Percentiles rank a stretch among this genome's conserved stretches.
Evolutionary conservation across 2,797 vertebrate genomes (phyloP).

Genomic region (Betta splendens): DNA sequence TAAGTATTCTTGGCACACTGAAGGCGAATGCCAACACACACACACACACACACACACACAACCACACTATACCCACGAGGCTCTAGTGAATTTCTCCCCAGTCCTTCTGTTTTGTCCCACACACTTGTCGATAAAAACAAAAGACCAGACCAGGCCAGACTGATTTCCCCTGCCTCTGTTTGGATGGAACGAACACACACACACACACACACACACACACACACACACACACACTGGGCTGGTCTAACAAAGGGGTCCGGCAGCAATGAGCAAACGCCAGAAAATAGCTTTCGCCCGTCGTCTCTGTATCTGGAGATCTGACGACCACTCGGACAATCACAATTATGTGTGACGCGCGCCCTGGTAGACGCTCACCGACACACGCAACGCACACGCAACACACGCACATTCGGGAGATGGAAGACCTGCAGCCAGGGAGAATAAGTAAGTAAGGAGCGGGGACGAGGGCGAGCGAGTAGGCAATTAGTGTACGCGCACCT

Average conservation of each 20-base stretch:
- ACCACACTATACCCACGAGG: no score
- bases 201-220: constrained; percentile 29
- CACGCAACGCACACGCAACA: constrained; percentile 36
- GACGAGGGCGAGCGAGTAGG: constrained; percentile 29
- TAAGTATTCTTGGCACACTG: constrained; percentile 38
- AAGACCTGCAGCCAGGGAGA: constrained; percentile 47
- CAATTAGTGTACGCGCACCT: constrained; percentile 16
- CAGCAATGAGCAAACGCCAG: constrained; percentile 64
- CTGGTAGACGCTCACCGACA: constrained; percentile 23
- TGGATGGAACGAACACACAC: constrained; percentile 25
- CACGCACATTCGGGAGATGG: constrained; percentile 63
- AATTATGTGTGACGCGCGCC: constrained; percentile 8
- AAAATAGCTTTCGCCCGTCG: constrained; percentile 70
- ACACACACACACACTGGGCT: constrained; percentile 49
- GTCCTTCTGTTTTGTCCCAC: constrained; percentile 61
- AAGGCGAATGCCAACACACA: constrained; percentile 26
- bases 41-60: constrained; percentile 32
- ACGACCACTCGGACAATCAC: constrained; percentile 24
- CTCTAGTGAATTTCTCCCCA: constrained; percentile 57
- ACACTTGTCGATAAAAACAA: constrained; percentile 73
- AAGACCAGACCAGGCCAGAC: constrained; percentile 68
- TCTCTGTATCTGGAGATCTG: constrained; percentile 70
- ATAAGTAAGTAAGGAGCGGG: constrained; percentile 30
- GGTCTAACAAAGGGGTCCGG: constrained; percentile 68
- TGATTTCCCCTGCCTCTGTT: constrained; percentile 72